Evolutionary conservation across 1,140 invertebrate genomes (phyloP).

Genomic region (Drosophila grimshawi): DNA sequence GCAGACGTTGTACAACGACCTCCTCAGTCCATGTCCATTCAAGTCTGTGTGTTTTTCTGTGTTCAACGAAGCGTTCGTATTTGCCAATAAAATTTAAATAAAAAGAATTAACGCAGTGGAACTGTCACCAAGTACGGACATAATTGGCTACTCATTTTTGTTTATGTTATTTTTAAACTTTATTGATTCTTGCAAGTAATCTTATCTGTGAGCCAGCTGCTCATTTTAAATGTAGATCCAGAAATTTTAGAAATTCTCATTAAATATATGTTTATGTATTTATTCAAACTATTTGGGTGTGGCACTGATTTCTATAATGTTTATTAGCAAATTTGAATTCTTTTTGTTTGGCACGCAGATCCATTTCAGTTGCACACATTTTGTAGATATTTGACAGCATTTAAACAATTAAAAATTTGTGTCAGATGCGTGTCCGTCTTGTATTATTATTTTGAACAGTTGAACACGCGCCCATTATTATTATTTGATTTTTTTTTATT

Average conservation of each 20-base stretch:
- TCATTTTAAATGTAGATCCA: neutral
- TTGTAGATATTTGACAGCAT: neutral
- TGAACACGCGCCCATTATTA: neutral
- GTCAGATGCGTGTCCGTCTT: neutral
- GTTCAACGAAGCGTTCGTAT: constrained; percentile 23
- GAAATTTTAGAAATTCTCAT: constrained; percentile 1
- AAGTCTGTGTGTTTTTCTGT: neutral
- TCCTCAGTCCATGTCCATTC: neutral
- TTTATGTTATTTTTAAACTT: constrained; percentile 4
- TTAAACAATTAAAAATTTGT: neutral
- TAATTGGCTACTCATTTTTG: neutral
- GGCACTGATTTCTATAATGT: constrained; percentile 1
- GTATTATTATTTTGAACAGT: neutral
- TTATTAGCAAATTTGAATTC: neutral
- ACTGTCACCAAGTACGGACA: constrained; percentile 42
- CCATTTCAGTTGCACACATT: neutral
- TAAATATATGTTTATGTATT: neutral
- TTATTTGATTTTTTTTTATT: neutral
- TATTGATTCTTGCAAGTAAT: neutral
- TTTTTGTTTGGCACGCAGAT: neutral
- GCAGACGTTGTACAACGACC: constrained; percentile 11
- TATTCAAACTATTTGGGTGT: neutral
- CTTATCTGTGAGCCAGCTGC: neutral
- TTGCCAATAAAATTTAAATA: constrained; percentile 22
- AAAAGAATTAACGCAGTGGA: constrained; percentile 43